phyloP scores from a whole-genome alignment of 1,140 invertebrate genomes.

The Rhysida immarginata region DNA sequence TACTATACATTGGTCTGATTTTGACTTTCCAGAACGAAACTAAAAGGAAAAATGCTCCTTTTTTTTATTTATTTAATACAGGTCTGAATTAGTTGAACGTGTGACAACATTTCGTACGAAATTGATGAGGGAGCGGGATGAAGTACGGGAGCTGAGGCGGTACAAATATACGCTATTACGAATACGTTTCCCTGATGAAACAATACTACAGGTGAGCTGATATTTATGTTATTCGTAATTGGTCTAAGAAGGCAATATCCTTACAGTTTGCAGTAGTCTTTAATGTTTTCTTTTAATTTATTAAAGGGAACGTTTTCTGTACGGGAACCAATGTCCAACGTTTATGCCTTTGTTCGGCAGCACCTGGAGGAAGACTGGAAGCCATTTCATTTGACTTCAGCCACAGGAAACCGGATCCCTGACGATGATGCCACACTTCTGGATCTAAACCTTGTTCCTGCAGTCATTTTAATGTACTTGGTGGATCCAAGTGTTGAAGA shows the following conservation, averaged over 20 bases:
- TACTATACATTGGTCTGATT: too few species aligned
- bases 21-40: too few species aligned
- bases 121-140: conserved; percentile 79
- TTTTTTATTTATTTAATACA: conserved; percentile 24
- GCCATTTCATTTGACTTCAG: conserved; percentile 42
- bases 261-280: background rate
- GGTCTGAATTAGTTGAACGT: conserved; percentile 59
- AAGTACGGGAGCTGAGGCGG: conserved; percentile 53
- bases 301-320: conserved; percentile 63
- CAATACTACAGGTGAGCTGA: conserved; percentile 51
- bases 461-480: conserved; percentile 51
- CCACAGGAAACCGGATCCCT: conserved; percentile 43
- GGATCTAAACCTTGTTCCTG: conserved; percentile 55
- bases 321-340: conserved; percentile 50
- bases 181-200: conserved; percentile 71
- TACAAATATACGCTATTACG: conserved; percentile 73
- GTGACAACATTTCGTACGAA: conserved; percentile 71
- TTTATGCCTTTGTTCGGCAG: conserved; percentile 55
- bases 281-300: background rate
- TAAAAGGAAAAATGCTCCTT: too few species aligned
- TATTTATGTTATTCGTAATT: background rate
- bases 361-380: conserved; percentile 45
- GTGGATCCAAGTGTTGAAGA: conserved; percentile 37
- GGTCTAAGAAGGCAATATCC: background rate
- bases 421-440: conserved; percentile 45